Conservation (phyloP, 2,888 invertebrate genomes). For the Platynereis dumerilii region DNA sequence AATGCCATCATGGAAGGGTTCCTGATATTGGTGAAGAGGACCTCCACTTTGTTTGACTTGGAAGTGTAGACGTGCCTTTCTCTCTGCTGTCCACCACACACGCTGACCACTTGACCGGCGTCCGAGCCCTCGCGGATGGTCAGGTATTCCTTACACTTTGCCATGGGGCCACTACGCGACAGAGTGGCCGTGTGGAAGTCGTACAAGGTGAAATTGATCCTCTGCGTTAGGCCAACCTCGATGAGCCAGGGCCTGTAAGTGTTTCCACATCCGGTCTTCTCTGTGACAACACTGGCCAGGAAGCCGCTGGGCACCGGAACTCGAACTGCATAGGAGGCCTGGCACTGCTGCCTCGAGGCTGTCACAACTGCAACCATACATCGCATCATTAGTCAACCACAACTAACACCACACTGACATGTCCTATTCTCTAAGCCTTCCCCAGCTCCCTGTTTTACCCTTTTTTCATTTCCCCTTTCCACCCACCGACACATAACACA, state of each 20-base stretch:
- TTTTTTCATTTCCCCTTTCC: too few relatives aligned
- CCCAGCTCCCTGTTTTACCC: too few relatives aligned
- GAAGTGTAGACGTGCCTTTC: not conserved
- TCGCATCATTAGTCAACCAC: too few relatives aligned
- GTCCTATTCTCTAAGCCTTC: too few relatives aligned
- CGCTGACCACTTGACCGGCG: not conserved
- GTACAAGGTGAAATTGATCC: constrained; percentile 23
- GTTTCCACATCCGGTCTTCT: constrained; percentile 22
- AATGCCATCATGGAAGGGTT: constrained; percentile 7
- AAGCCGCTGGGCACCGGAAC: constrained; percentile 13
- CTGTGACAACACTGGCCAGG: constrained; percentile 19
- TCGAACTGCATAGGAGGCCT: constrained; percentile 2
- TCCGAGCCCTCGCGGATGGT: constrained; percentile 1
- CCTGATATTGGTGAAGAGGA: not conserved
- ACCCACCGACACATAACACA: too few relatives aligned
- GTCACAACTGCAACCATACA: constrained; percentile 3
- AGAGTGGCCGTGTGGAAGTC: constrained; percentile 14
- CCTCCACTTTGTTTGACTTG: constrained; percentile 5
- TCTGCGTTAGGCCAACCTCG: constrained; percentile 17
- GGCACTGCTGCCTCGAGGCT: not conserved
- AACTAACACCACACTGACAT: too few relatives aligned
- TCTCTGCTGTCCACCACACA: not conserved
- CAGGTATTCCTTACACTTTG: not conserved
- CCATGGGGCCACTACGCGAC: not conserved
- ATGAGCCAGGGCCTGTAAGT: constrained; percentile 18